Evolutionary conservation across 92 coral and sea anemone species (phyloP), one percentile per base, ranked within the genome.

Genomic region (Hydrozoanthus gracilis): DNA sequence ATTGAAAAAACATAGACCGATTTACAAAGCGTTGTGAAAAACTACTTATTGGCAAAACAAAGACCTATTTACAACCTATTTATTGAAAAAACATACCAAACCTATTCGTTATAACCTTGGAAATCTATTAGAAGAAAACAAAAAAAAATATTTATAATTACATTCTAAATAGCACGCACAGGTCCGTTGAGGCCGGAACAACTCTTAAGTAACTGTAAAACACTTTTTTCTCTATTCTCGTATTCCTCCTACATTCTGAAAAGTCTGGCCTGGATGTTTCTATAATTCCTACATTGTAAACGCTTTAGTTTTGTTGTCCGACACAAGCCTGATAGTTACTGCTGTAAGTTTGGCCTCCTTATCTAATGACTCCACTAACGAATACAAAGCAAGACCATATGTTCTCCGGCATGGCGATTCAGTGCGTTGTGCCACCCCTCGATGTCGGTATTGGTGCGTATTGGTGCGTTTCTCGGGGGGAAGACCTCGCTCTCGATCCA

Each of bases 381-480:
- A 48, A 14, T 86, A 76, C 8, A 75, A n/a, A 10, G 64, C 83
- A 62, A 86, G 3, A 0, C 50, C 8, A 5, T 51, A 44, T 46
- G 64, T 69, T 76, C 88, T 7, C 62, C 35, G 18, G 83, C 76
- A 6, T 83, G 76, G 45, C 83, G 51, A 48, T 86, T 86, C 3
- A 75, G 58, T 16, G 61, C 62, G 64, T 75, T 75, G 58, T 75
- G 79, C 64, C 79, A 75, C 5, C 69, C 83, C 27, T 85, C 88
- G n/a, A 85, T 55, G 10, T 85, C 82, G 55, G 44, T 73, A 20
- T 85, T 85, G 35, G 73, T 85, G 11, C 83, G 58, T 18, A 85
- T 44, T 0, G 67, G n/a, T n/a, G 51, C 46, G 55, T 73, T 35
- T 75, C 75, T 44, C 39, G 82, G 55, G 12, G 82, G 12, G 66